These are phyloP conservation scores for Acanthurus leucopareius DNA, from an alignment of 2,797 vertebrate species.

Conservation along the genomic window DNA sequence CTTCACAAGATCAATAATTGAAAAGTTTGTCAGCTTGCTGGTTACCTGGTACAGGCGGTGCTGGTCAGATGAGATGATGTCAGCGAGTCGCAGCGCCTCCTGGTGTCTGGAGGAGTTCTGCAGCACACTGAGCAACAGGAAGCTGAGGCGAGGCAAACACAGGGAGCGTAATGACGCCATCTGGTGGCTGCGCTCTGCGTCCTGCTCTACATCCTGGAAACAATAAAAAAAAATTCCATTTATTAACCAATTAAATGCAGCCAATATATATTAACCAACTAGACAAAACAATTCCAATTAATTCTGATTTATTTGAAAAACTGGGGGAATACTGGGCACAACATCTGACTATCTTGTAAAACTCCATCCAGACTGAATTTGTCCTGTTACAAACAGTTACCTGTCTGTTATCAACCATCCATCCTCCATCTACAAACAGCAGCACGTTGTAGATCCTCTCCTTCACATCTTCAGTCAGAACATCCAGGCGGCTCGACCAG, in stretches of 20 bases:
- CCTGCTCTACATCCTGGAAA: constrained; percentile 89
- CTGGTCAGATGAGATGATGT: constrained; percentile 93
- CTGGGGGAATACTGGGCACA: too few relatives aligned
- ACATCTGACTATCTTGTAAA: too few relatives aligned
- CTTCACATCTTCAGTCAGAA: constrained; percentile 93
- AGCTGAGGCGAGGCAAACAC: constrained; percentile 93
- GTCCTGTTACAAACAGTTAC: constrained; percentile 68
- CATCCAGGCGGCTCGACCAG: constrained; percentile 92
- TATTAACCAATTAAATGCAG: neutral
- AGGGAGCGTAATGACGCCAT: constrained; percentile 91
- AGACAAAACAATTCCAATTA: too few relatives aligned
- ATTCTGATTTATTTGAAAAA: too few relatives aligned
- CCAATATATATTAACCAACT: neutral
- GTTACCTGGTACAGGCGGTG: constrained; percentile 92
- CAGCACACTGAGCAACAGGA: constrained; percentile 92
- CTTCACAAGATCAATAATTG: too few relatives aligned
- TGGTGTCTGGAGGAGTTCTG: constrained; percentile 93
- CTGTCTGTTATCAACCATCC: constrained; percentile 98
- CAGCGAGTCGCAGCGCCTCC: constrained; percentile 93
- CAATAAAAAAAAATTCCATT: neutral
- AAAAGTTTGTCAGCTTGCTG: too few relatives aligned
- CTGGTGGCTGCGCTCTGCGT: constrained; percentile 91
- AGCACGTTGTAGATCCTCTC: constrained; percentile 98
- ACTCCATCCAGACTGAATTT: too few relatives aligned
- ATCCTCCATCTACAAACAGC: constrained; percentile 97